phyloP scores from a whole-genome alignment of 2,797 vertebrate genomes.

The Crocodylus rhombifer region DNA sequence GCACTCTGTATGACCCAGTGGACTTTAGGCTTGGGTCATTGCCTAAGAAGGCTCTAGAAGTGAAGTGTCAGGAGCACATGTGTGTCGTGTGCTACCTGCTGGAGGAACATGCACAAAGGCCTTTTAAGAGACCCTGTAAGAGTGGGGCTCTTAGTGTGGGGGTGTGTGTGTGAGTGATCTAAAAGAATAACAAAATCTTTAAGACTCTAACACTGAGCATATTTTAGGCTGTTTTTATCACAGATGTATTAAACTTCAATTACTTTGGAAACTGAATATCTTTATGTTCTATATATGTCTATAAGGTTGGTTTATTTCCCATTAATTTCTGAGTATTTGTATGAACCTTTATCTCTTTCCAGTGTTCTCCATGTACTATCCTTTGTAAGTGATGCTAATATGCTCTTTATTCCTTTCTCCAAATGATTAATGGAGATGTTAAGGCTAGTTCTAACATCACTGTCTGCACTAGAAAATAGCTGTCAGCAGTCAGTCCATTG shows the following conservation, averaged over 20 bases:
- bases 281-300: neutral
- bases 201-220: neutral
- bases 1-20: too few species aligned
- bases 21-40: too few species aligned
- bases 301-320: neutral
- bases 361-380: neutral
- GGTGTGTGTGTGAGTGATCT: too few species aligned
- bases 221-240: neutral
- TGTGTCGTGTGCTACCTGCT: too few species aligned
- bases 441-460: neutral
- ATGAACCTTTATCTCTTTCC: neutral
- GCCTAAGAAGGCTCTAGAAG: too few species aligned
- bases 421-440: neutral
- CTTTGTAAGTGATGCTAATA: neutral
- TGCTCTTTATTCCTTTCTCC: neutral
- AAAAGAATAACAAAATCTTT: too few species aligned
- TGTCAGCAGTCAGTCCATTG: neutral
- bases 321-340: neutral
- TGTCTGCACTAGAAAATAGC: neutral
- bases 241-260: neutral
- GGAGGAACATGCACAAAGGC: too few species aligned
- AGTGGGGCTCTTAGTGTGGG: neutral
- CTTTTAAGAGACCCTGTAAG: neutral
- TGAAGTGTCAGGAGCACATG: too few species aligned
- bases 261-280: neutral